Conservation (phyloP, 2,888 invertebrate genomes). For the Alsophila aescularia region DNA sequence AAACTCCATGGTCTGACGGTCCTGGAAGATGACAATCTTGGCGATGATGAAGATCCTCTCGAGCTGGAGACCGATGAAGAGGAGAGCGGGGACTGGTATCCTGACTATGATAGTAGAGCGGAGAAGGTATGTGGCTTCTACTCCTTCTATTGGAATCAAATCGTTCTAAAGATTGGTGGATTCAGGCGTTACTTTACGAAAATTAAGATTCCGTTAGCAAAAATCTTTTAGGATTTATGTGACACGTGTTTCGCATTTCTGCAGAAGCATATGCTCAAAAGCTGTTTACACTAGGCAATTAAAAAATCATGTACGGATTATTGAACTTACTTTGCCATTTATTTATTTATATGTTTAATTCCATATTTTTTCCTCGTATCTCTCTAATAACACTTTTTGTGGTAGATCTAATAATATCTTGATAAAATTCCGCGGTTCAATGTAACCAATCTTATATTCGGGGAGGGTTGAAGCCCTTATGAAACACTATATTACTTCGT, state of each 20-base stretch:
- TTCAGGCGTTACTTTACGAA: no score
- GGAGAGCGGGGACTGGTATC: conserved; percentile 75
- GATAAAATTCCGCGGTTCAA: neutral
- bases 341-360: no score
- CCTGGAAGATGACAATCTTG: conserved; percentile 66
- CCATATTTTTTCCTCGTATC: no score
- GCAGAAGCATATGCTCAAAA: no score
- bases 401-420: neutral
- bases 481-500: neutral
- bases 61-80: conserved; percentile 64
- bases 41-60: conserved; percentile 66
- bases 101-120: conserved; percentile 66
- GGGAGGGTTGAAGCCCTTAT: conserved; percentile 6
- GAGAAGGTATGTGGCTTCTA: conserved; percentile 55
- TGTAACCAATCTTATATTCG: neutral
- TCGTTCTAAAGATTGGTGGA: no score
- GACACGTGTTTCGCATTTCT: no score
- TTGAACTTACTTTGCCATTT: no score
- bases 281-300: no score
- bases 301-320: no score
- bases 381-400: neutral
- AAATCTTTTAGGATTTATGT: no score
- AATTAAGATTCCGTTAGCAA: no score
- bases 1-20: conserved; percentile 72
- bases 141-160: no score